Evolutionary conservation across 2,797 vertebrate species (phyloP).

Genomic region (Ctenopoma kingsleyae): DNA sequence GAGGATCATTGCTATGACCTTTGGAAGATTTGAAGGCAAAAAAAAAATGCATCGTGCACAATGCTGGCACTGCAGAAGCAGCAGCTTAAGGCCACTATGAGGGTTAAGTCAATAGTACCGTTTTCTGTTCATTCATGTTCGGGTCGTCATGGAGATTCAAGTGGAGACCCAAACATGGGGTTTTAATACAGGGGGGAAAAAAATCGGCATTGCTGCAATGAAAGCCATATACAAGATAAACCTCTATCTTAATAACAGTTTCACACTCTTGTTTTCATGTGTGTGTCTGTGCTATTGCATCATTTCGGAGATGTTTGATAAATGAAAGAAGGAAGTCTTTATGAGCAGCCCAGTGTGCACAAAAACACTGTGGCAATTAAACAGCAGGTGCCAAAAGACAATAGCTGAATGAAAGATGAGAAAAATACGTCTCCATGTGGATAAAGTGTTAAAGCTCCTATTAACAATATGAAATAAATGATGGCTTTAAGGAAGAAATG

Average conservation of each 20-base stretch:
- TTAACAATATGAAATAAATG: constrained; percentile 84
- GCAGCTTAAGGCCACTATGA: constrained; percentile 80
- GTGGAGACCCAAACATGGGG: constrained; percentile 71
- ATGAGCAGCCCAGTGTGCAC: constrained; percentile 35
- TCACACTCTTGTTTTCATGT: constrained; percentile 35
- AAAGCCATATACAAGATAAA: constrained; percentile 35
- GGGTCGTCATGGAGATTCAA: constrained; percentile 80
- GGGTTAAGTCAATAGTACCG: constrained; percentile 81
- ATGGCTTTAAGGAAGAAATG: constrained; percentile 83
- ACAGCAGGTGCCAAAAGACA: constrained; percentile 65
- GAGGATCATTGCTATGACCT: constrained; percentile 85
- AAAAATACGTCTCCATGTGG: constrained; percentile 74
- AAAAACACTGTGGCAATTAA: constrained; percentile 67
- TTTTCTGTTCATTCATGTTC: constrained; percentile 76
- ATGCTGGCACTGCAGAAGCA: constrained; percentile 74
- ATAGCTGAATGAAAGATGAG: constrained; percentile 70
- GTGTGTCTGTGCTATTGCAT: constrained; percentile 45
- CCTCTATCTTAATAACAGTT: constrained; percentile 39
- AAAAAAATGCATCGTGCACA: constrained; percentile 66
- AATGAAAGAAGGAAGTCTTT: constrained; percentile 30
- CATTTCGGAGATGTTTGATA: constrained; percentile 39
- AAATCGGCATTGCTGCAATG: constrained; percentile 31
- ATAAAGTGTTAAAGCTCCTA: constrained; percentile 82
- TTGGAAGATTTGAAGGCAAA: constrained; percentile 79
- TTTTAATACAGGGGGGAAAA: constrained; percentile 25